phyloP scores from a whole-genome alignment of 2,797 vertebrate species.

The Phataginus tetradactyla region DNA sequence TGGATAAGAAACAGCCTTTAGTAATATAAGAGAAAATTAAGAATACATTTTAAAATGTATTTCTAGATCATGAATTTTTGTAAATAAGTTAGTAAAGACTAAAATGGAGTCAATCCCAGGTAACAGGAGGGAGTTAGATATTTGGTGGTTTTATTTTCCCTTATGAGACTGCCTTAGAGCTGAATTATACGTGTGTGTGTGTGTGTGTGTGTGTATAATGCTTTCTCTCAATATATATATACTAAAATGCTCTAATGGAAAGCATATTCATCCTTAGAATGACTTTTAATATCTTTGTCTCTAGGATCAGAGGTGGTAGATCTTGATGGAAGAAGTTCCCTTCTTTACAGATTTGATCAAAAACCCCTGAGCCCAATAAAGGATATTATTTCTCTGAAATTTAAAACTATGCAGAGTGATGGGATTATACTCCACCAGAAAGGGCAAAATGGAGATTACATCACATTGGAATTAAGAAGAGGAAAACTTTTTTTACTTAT shows the following conservation, averaged over 20 bases:
- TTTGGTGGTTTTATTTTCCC: neutral
- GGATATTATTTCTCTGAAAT: conserved; percentile 92
- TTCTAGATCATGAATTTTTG: conserved; percentile 41
- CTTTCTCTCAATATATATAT: neutral
- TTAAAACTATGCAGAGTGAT: conserved; percentile 93
- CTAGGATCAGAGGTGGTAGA: conserved; percentile 93
- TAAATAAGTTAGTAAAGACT: neutral
- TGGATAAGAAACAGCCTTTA: conserved; percentile 23
- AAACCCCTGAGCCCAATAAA: conserved; percentile 84
- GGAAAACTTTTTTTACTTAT: conserved; percentile 92
- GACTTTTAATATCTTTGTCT: conserved; percentile 77
- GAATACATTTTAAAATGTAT: conserved; percentile 5
- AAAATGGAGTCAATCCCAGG: neutral
- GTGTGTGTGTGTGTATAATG: neutral
- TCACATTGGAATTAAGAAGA: conserved; percentile 91
- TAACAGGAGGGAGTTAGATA: neutral
- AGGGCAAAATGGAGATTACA: conserved; percentile 88
- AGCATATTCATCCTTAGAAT: conserved; percentile 10
- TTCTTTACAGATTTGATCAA: conserved; percentile 90
- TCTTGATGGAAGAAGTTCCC: conserved; percentile 92
- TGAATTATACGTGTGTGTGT: neutral
- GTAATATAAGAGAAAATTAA: conserved; percentile 32
- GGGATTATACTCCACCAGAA: conserved; percentile 91
- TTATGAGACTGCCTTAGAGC: neutral
- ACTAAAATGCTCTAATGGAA: neutral